phyloP scores from a whole-genome alignment of 2,888 invertebrate genomes.

The Sphinx pinastri region DNA sequence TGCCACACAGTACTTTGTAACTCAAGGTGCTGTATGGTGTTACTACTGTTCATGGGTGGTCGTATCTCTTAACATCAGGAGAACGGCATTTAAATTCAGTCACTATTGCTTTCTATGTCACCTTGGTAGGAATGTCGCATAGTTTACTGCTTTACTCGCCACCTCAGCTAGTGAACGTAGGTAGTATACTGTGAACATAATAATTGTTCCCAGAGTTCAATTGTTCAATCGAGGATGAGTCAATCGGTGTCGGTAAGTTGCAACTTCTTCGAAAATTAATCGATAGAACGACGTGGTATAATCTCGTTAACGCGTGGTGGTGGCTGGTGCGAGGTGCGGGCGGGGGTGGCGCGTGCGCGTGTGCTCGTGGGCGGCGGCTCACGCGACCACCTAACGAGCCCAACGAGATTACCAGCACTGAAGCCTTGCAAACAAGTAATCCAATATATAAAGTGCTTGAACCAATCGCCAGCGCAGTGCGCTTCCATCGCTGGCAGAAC shows the following conservation, averaged over 20 bases:
- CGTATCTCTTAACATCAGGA: no score
- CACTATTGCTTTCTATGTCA: no score
- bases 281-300: neutral
- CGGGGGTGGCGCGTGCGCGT: neutral
- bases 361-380: constrained; percentile 31
- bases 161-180: no score
- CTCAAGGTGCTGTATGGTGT: no score
- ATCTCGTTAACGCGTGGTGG: neutral
- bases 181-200: no score
- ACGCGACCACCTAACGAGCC: constrained; percentile 58
- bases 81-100: no score
- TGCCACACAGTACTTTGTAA: no score
- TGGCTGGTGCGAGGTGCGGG: neutral
- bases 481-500: constrained; percentile 30
- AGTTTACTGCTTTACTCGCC: no score
- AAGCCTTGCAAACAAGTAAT: constrained; percentile 67
- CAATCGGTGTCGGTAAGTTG: neutral
- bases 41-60: no score
- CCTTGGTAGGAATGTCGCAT: no score
- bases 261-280: neutral
- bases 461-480: constrained; percentile 21
- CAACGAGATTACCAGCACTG: constrained; percentile 64
- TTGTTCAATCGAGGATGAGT: neutral
- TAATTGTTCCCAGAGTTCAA: no score
- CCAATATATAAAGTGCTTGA: constrained; percentile 61